Evolutionary conservation across 53 echinoderm and acorn worm species (phyloP).

Genomic region (Henricia sp.): DNA sequence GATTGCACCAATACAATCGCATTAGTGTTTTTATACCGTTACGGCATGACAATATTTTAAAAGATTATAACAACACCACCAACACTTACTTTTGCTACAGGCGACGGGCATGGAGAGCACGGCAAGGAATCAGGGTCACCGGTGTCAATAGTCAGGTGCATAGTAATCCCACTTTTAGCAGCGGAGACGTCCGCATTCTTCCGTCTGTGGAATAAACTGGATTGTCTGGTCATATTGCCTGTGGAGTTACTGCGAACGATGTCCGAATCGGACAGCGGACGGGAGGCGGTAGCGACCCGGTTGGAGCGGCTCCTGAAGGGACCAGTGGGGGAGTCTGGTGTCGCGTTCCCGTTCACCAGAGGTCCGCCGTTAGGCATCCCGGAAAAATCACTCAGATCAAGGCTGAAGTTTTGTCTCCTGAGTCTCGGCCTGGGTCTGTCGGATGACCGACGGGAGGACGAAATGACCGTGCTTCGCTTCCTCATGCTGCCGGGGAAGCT

Average conservation of each 20-base stretch:
- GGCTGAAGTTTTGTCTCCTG: constrained; percentile 41
- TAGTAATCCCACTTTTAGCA: constrained; percentile 27
- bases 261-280: constrained; percentile 60
- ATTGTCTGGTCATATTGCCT: constrained; percentile 4
- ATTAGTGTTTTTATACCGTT: no score
- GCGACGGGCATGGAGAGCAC: constrained; percentile 68
- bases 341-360: neutral
- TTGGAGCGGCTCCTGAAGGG: constrained; percentile 14
- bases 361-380: neutral
- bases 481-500: constrained; percentile 1
- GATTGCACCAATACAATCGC: no score
- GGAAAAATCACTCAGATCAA: constrained; percentile 36
- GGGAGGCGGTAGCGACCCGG: neutral
- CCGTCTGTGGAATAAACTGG: constrained; percentile 29
- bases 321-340: neutral
- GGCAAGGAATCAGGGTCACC: constrained; percentile 50
- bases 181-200: constrained; percentile 31
- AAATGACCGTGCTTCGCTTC: constrained; percentile 21
- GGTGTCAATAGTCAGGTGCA: constrained; percentile 20
- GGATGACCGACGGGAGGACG: constrained; percentile 23
- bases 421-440: neutral
- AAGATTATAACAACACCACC: neutral
- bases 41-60: no score
- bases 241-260: constrained; percentile 5
- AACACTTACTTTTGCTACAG: constrained; percentile 67